Percentiles rank a stretch among this genome's conserved stretches.
Conservation (phyloP, 1,140 invertebrate genomes). For the Triops cancriformis region DNA sequence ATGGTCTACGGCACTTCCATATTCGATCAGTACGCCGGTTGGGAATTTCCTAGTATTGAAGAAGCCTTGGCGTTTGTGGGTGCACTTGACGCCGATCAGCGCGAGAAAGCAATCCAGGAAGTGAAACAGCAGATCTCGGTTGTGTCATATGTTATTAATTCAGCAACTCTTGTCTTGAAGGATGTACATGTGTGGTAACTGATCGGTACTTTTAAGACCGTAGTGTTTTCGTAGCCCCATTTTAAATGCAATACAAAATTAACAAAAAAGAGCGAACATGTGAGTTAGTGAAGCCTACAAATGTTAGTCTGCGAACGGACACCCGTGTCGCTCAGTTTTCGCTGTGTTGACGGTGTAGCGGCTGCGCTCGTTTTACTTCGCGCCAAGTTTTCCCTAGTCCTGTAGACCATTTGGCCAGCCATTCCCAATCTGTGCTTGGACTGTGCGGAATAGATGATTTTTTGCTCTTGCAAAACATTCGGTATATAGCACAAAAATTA, state of each 20-base stretch:
- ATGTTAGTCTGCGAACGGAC: background rate
- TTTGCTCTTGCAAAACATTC: background rate
- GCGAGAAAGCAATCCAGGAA: conserved; percentile 14
- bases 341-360: background rate
- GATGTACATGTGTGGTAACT: background rate
- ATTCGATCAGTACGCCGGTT: conserved; percentile 26
- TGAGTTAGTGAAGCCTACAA: background rate
- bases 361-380: background rate
- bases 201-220: background rate
- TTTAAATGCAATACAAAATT: background rate
- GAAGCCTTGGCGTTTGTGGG: conserved; percentile 19
- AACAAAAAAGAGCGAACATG: background rate
- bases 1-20: conserved; percentile 24
- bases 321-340: background rate
- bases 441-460: background rate
- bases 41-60: conserved; percentile 20
- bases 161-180: background rate
- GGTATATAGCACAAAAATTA: background rate
- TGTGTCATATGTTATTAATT: conserved; percentile 1
- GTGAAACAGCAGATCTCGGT: background rate
- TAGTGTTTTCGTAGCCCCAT: background rate
- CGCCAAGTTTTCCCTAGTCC: background rate
- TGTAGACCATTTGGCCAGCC: background rate
- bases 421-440: background rate
- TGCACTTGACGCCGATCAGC: background rate